Conservation (phyloP, 2,888 invertebrate species). For the Pecten maximus region DNA sequence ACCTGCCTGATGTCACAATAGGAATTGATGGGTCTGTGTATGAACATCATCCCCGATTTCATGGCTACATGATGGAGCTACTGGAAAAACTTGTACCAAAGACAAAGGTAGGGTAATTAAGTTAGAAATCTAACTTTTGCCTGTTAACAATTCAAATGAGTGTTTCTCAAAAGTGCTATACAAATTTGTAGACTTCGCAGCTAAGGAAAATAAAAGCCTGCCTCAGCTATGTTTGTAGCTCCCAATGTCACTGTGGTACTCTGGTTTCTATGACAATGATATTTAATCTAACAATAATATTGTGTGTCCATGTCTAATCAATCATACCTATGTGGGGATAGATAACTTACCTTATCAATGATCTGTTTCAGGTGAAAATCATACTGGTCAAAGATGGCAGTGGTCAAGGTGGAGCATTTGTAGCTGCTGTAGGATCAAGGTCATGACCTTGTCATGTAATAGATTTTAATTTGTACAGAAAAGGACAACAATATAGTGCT, state of each 20-base stretch:
- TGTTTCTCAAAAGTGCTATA: no score
- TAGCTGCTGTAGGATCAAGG: conserved; percentile 84
- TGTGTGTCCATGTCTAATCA: no score
- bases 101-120: conserved; percentile 84
- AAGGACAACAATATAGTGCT: no score
- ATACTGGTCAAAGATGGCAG: conserved; percentile 91
- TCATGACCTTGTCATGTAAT: neutral
- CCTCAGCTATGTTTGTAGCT: no score
- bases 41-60: conserved; percentile 89
- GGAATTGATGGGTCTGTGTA: conserved; percentile 91
- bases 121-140: no score
- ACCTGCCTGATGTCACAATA: conserved; percentile 85
- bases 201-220: no score
- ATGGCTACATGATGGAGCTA: conserved; percentile 86
- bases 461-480: neutral
- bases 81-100: conserved; percentile 86
- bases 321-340: neutral
- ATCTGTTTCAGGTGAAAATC: conserved; percentile 86
- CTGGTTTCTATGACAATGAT: conserved; percentile 49
- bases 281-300: no score
- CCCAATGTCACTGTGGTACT: no score
- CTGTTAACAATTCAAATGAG: no score
- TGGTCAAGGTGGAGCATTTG: conserved; percentile 91
- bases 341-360: neutral
- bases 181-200: no score